Percentiles rank a stretch among this genome's conserved stretches.
Conservation (phyloP, 1,140 invertebrate genomes). For the Tetragonula clypearis region DNA sequence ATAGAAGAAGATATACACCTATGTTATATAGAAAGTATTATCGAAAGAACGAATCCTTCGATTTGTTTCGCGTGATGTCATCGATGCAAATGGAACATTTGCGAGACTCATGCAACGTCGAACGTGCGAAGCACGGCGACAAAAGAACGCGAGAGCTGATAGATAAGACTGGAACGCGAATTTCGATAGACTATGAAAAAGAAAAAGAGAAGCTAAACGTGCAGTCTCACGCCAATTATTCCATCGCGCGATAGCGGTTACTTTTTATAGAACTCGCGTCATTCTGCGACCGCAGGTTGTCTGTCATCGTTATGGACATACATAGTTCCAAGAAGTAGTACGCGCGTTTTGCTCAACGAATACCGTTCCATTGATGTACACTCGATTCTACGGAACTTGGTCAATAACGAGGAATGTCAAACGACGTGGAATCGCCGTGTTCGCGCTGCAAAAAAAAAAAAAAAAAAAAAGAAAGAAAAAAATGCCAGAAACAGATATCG, state of each 20-base stretch:
- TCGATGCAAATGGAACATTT: too few species aligned
- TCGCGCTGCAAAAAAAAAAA: not conserved
- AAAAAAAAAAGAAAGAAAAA: not conserved
- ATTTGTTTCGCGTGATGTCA: too few species aligned
- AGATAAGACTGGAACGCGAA: not conserved
- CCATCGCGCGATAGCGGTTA: not conserved
- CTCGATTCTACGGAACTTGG: not conserved
- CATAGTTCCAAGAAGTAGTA: not conserved
- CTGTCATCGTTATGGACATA: slow-evolving; percentile 5
- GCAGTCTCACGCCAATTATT: slow-evolving; percentile 5
- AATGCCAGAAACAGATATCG: not conserved
- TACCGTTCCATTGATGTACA: not conserved
- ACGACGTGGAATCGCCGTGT: not conserved
- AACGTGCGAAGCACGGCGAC: not conserved
- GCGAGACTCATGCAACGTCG: not conserved
- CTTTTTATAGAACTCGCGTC: not conserved
- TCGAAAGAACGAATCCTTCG: too few species aligned
- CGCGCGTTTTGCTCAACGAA: not conserved
- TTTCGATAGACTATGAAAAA: too few species aligned
- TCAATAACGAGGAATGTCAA: not conserved
- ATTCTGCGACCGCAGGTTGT: not conserved
- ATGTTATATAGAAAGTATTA: too few species aligned
- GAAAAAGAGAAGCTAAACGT: not conserved
- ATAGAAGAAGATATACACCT: too few species aligned
- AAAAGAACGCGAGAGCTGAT: not conserved